Evolutionary conservation across 2,888 invertebrate species (phyloP), one percentile per base, ranked within the genome.

Genomic region (Pachliopta kotzebuea): DNA sequence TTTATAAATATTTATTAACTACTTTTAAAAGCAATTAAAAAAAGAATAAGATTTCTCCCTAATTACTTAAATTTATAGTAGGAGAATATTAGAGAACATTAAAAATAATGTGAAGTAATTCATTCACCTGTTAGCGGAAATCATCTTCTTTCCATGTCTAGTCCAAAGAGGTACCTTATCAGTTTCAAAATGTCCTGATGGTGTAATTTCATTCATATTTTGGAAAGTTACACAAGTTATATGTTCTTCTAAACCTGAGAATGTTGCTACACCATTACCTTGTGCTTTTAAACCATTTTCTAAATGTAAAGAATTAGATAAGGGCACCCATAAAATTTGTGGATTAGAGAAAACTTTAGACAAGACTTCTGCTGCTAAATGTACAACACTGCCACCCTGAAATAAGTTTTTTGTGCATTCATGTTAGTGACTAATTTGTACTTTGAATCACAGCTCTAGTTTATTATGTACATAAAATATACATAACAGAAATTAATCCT

Each of bases 341-440:
- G 93, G 92, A 11, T 92, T 93, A 23, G 85, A 75, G 55, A 93
- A 94, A 8, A 96, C 88, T 80, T 93, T 92, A 70, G 94, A 88
- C 60, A 96, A 92, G 0, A 96, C 95, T 85, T 96, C 97, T 69
- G 94, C 93, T 0, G 96, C 96, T 24, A 98, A 84, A 83, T 97
- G 95, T 0, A 97, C 96, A 57, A 97, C 93, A 83, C 96, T 95
- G 56, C 97, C 98, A 72, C 95, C 94, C 95, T 96, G 82, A 63
- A 92, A 83, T n/a, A 21, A 3, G 11, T 21, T 52, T 52, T n/a
- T n/a, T n/a, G n/a, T 26, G 3, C 6, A 26, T 26, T 26, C 26
- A 26, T 26, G 6, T 26, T 26, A 26, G 6, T 26, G 26, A 26
- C 26, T 26, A 26, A 26, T 26, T 26, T 26, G 26, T 26, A 26